Conservation (phyloP, 2,113 vertebrate genomes). For the Mastomys coucha region DNA sequence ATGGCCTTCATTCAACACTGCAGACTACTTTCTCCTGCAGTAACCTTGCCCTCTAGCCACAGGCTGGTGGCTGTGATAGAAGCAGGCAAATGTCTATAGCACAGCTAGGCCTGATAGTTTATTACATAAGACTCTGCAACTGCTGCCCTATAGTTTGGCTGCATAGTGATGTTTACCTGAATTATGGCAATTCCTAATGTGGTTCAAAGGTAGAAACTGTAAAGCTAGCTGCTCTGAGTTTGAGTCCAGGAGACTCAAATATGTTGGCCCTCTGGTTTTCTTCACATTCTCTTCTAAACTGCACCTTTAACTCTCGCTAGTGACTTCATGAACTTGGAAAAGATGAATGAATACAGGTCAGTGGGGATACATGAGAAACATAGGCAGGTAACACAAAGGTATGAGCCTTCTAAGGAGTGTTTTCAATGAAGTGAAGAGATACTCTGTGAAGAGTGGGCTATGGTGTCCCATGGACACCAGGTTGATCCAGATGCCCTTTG, state of each 20-base stretch:
- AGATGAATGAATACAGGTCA: not conserved
- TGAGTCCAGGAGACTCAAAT: not conserved
- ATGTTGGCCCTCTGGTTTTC: not conserved
- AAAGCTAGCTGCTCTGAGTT: not conserved
- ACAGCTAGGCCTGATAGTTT: not conserved
- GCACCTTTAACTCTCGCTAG: not conserved
- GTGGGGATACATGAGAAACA: not conserved
- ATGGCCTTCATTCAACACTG: not conserved
- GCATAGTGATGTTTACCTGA: not conserved
- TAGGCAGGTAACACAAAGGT: not conserved
- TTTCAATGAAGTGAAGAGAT: not conserved
- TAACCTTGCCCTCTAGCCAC: not conserved
- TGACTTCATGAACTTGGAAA: not conserved
- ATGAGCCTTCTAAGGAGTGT: not conserved
- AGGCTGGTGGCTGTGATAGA: not conserved
- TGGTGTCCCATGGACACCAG: not conserved
- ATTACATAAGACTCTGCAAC: not conserved
- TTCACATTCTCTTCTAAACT: not conserved
- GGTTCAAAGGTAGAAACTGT: not conserved
- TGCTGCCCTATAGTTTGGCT: constrained; percentile 42
- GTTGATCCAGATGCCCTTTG: not conserved
- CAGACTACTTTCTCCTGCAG: not conserved
- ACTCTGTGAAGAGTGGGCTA: not conserved
- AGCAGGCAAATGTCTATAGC: not conserved
- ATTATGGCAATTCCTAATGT: not conserved